phyloP scores from a whole-genome alignment of 2,888 invertebrate genomes.

The Aquatica leii region DNA sequence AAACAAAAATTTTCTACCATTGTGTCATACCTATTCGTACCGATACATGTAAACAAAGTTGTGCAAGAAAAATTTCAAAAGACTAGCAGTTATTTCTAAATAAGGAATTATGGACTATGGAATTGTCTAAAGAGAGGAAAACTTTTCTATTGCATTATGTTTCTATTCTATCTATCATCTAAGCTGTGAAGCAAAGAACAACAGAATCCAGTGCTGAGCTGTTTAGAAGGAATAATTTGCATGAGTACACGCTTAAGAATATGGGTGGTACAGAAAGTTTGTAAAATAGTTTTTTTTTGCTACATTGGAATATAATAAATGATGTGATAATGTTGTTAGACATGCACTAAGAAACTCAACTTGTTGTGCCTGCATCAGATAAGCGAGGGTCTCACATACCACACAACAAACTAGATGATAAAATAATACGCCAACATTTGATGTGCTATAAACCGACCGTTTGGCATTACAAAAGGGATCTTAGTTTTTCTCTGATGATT shows the following conservation, averaged over 20 bases:
- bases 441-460: not conserved
- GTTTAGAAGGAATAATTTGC: conserved; percentile 1
- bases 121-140: conserved; percentile 1
- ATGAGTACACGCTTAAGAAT: conserved; percentile 10
- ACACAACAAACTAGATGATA: not conserved
- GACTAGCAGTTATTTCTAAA: conserved; percentile 9
- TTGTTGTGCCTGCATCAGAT: conserved; percentile 7
- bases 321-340: conserved; percentile 4
- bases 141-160: conserved; percentile 9
- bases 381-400: not conserved
- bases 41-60: not conserved
- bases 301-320: conserved; percentile 7
- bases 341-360: conserved; percentile 3
- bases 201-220: conserved; percentile 3
- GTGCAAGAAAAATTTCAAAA: conserved; percentile 2
- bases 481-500: not conserved
- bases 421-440: not conserved
- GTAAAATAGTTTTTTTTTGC: conserved; percentile 6
- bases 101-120: conserved; percentile 5
- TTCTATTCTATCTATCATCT: too few relatives aligned
- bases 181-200: conserved; percentile 9
- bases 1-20: conserved; percentile 1
- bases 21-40: not conserved
- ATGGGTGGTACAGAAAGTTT: conserved; percentile 7
- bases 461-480: conserved; percentile 2